These are phyloP conservation scores for Natator depressus DNA, from an alignment of 2,113 vertebrate species.

Conservation along the genomic window DNA sequence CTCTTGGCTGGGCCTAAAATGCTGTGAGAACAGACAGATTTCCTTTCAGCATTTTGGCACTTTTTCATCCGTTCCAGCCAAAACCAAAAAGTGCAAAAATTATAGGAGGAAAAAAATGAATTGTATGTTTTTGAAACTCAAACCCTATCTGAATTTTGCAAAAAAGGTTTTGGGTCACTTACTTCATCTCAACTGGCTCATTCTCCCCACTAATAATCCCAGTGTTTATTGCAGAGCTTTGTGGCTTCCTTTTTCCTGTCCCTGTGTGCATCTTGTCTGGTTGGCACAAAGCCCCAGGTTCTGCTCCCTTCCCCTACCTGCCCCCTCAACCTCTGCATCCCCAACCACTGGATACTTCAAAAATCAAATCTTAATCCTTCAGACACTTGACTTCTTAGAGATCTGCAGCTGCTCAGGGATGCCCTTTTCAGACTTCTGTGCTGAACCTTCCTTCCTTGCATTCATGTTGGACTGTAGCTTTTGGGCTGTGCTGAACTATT, in stretches of 20 bases:
- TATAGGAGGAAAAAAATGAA: background rate
- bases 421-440: slow-evolving; percentile 13
- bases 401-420: background rate
- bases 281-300: slow-evolving; percentile 16
- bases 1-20: slow-evolving; percentile 45
- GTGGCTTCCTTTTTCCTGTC: slow-evolving; percentile 49
- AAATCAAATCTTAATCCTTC: background rate
- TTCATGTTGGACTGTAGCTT: background rate
- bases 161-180: slow-evolving; percentile 32
- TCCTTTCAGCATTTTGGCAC: slow-evolving; percentile 48
- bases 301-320: background rate
- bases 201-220: slow-evolving; percentile 30
- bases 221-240: slow-evolving; percentile 50
- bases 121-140: slow-evolving; percentile 38
- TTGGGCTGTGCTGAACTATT: background rate
- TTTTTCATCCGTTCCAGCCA: background rate
- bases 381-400: background rate
- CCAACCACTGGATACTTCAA: slow-evolving; percentile 12
- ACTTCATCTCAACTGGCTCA: slow-evolving; percentile 29
- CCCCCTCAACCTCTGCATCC: slow-evolving; percentile 4
- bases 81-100: slow-evolving; percentile 43
- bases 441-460: background rate
- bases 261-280: slow-evolving; percentile 23
- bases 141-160: slow-evolving; percentile 8
- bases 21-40: slow-evolving; percentile 58